Conservation (phyloP, 2,888 invertebrate species). For the Ellobium chinense region DNA sequence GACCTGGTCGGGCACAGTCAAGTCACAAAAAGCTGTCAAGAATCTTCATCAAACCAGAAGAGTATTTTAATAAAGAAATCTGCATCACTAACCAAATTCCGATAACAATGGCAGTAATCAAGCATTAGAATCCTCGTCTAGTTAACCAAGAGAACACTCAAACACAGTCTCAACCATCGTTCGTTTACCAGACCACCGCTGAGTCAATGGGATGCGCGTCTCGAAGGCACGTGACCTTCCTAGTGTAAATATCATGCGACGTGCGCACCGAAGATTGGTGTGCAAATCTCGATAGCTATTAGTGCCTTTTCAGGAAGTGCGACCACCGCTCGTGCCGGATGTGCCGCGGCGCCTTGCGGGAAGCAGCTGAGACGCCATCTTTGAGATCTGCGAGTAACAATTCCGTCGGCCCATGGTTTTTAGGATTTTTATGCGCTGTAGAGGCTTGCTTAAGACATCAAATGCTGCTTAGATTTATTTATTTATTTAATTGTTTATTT, state of each 20-base stretch:
- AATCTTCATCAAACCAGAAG: too few species aligned
- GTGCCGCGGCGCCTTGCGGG: not conserved
- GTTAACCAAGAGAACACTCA: not conserved
- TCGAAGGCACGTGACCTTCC: slow-evolving; percentile 11
- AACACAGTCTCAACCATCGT: not conserved
- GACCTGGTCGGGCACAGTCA: too few species aligned
- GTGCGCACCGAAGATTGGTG: slow-evolving; percentile 19
- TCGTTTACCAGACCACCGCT: not conserved
- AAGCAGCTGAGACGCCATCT: slow-evolving; percentile 2
- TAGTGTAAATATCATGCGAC: slow-evolving; percentile 37
- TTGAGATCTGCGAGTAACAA: too few species aligned
- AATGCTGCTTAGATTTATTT: too few species aligned
- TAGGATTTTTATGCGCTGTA: too few species aligned
- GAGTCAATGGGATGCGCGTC: slow-evolving; percentile 9
- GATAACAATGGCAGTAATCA: not conserved
- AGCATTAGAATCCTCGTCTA: not conserved
- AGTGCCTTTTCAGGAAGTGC: not conserved
- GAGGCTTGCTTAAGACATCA: too few species aligned
- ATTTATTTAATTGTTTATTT: too few species aligned
- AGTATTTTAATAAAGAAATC: too few species aligned
- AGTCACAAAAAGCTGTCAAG: too few species aligned
- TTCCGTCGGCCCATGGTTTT: too few species aligned
- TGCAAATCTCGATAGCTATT: slow-evolving; percentile 7
- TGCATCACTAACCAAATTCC: not conserved
- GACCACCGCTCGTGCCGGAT: not conserved